Evolutionary conservation across 2,888 invertebrate genomes (phyloP), one percentile per base, ranked within the genome.

Genomic region (Leistus spinibarbis): DNA sequence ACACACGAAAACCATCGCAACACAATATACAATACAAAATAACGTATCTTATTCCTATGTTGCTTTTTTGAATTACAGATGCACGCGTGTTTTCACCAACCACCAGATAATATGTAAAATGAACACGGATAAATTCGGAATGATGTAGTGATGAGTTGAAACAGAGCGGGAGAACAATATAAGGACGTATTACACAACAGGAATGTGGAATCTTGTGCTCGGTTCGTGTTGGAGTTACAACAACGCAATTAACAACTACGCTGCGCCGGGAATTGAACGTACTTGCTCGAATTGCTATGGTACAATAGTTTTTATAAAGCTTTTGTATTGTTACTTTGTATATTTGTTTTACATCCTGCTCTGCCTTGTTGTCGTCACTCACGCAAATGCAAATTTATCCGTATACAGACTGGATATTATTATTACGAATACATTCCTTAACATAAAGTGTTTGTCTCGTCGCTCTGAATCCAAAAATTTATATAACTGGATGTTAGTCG

Each of bases 1-100:
- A 22, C 40, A n/a, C 23, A 27, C 16, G 27, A 56, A 78, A 74
- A 68, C 76, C 73, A 78, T 77, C 75, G 69, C 77, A 40, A 40
- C 40, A 1, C 7, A 40, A 76, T 69, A 77, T 63, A 60, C 17
- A 53, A 56, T 19, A 56, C 53, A n/a, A 24, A 2, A 54, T 40
- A 24, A 17, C 24, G 64, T 17, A 54, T 10, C 68, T 57, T 65
- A 22, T 5, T 13, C n/a, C 57, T 56, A 65, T 2, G 7, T 40
- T 40, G 40, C 13, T 10, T 40, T 40, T 40, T 40, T 24, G 40
- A n/a, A n/a, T n/a, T n/a, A n/a, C 24, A 40, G 40, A 13, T 13
- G 40, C 40, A 2, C 40, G 40, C 7, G 3, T 40, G 40, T 40
- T 40, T 40, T 40, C 40, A 40, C 40, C 40, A 40, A 40, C 40